phyloP scores from a whole-genome alignment of 2,888 invertebrate genomes.

The Glaucopsyche alexis region DNA sequence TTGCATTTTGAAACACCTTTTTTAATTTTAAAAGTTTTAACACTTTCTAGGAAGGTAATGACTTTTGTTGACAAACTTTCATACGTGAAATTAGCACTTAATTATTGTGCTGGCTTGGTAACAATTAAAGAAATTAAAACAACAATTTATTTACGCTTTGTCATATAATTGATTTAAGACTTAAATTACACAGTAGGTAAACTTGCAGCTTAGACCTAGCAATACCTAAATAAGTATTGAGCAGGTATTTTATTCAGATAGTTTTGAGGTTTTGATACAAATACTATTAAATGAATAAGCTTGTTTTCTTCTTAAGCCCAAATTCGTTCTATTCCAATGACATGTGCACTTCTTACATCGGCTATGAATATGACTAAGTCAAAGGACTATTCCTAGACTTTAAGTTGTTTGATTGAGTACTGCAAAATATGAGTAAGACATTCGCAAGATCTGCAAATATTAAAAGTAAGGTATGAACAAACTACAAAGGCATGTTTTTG shows the following conservation, averaged over 20 bases:
- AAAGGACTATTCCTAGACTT: background rate
- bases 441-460: conserved; percentile 61
- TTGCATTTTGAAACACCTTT: background rate
- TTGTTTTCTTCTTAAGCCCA: too few species aligned
- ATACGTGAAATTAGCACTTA: conserved; percentile 15
- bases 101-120: background rate
- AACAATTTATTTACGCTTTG: conserved; percentile 16
- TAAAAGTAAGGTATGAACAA: background rate
- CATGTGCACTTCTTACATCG: too few species aligned
- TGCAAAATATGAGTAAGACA: conserved; percentile 69
- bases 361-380: too few species aligned
- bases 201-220: background rate
- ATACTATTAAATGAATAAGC: too few species aligned
- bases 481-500: background rate
- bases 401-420: conserved; percentile 57
- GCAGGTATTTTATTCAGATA: too few species aligned
- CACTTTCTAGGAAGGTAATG: conserved; percentile 5
- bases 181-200: background rate
- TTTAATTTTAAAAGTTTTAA: conserved; percentile 5
- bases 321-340: too few species aligned
- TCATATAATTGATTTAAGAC: background rate
- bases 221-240: too few species aligned
- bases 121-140: conserved; percentile 19
- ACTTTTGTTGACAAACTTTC: conserved; percentile 20
- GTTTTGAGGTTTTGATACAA: too few species aligned